Evolutionary conservation across 2,888 invertebrate genomes (phyloP).

Genomic region (Temnothorax rugatulus): DNA sequence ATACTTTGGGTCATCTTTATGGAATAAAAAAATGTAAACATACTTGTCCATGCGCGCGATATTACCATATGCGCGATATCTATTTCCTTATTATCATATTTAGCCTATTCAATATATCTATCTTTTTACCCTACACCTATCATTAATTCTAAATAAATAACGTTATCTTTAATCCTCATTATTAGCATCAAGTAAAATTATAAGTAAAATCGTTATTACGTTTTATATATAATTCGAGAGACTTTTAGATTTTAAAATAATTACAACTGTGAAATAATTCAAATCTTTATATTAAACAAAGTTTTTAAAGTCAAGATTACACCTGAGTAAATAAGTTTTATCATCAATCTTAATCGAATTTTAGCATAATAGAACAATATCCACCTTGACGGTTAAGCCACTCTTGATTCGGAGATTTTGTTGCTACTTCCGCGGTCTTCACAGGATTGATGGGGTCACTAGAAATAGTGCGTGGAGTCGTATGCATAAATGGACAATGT

Average conservation of each 20-base stretch:
- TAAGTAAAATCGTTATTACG: neutral
- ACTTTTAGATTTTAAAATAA: neutral
- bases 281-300: neutral
- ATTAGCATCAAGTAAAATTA: neutral
- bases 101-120: neutral
- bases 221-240: neutral
- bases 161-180: conserved; percentile 4
- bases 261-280: neutral
- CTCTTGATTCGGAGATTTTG: conserved; percentile 82
- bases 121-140: neutral
- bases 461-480: conserved; percentile 76
- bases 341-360: neutral
- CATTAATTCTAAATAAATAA: neutral
- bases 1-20: conserved; percentile 82
- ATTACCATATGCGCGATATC: conserved; percentile 2
- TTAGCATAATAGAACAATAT: neutral
- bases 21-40: conserved; percentile 26
- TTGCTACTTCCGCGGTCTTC: conserved; percentile 76
- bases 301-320: neutral
- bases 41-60: neutral
- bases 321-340: neutral
- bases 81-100: neutral
- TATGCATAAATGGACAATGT: conserved; percentile 94
- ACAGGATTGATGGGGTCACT: conserved; percentile 80
- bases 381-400: conserved; percentile 84